phyloP scores from a whole-genome alignment of 1,140 invertebrate genomes.

The Drosophila malerkotliana region DNA sequence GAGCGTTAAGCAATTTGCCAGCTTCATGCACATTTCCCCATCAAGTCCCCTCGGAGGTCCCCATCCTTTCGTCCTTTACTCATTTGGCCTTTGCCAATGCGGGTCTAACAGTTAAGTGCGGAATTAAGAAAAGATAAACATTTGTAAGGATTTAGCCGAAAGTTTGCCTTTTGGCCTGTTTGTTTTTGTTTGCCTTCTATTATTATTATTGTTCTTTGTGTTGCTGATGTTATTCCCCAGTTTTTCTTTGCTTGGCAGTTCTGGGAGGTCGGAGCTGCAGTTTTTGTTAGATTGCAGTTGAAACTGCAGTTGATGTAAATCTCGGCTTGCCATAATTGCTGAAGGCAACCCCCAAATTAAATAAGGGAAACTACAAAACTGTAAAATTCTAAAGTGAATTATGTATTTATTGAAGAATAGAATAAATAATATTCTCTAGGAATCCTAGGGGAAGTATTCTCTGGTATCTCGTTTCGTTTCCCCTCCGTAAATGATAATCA shows the following conservation, averaged over 20 bases:
- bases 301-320: conserved; percentile 16
- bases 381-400: background rate
- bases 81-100: conserved; percentile 60
- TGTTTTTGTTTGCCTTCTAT: conserved; percentile 76
- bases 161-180: conserved; percentile 75
- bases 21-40: conserved; percentile 58
- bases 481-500: conserved; percentile 15
- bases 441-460: background rate
- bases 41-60: background rate
- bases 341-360: background rate
- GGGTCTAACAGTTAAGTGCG: conserved; percentile 79
- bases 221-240: conserved; percentile 34
- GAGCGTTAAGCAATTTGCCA: conserved; percentile 83
- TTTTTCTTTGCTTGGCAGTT: conserved; percentile 20
- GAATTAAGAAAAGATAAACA: conserved; percentile 84
- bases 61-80: background rate
- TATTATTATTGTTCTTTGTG: conserved; percentile 56
- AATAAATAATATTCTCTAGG: background rate
- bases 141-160: conserved; percentile 83
- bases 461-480: conserved; percentile 2
- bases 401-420: background rate
- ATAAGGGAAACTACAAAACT: background rate
- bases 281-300: conserved; percentile 35
- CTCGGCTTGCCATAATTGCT: background rate
- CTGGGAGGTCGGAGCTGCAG: background rate